Base-by-base conservation (phyloP, 2,888 invertebrate species). In the Dermolepida albohirtum region DNA sequence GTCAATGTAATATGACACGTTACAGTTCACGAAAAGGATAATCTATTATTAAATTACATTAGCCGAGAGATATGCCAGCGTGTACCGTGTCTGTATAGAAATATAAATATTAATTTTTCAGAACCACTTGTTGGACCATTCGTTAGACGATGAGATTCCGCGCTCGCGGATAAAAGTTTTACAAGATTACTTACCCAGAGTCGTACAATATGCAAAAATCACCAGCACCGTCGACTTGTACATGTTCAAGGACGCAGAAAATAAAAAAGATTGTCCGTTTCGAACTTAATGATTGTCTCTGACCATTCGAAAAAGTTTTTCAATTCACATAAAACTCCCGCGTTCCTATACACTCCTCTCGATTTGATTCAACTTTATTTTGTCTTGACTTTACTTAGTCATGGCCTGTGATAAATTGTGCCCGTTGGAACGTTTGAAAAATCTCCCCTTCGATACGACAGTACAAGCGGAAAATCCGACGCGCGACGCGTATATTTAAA, bases 71-170 rank as follows among this genome's bases (percentile, higher is more conserved):
- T 12, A 10, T 17, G n/a, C 34, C 27, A 2, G 27, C 51, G 22
- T 14, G 10, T 5, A 8, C 16, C 12, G 11, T 12, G 11, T 11
- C 14, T 1, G 8, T 5, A 17, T 8, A 49, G 29, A 29, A 44
- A 34, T 16, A 47, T 34, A 47, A 47, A 62, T 49, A 59, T 59
- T 47, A 62, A 62, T 62, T 62, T 62, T 62, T 49, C 59, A 62
- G 47, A 59, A 62, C 59, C 47, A 62, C 59, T 62, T 62, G 59
- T 62, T 62, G 59, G 59, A n/a, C 16, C 17, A 1, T 17, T 54
- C 29, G 59, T 47, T 62, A 47, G 6, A 16, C 39, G 43, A 41
- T 7, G 44, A 12, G 47, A 11, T 44, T 29, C 10, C 12, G 12
- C 27, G 51, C 29, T 52, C 14, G 8, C 14, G 27, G 29, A 12